A percentile compares a stretch with the other conserved stretches of the same genome.
Conservation (phyloP, 2,797 vertebrate genomes). For the Pipistrellus kuhlii region DNA sequence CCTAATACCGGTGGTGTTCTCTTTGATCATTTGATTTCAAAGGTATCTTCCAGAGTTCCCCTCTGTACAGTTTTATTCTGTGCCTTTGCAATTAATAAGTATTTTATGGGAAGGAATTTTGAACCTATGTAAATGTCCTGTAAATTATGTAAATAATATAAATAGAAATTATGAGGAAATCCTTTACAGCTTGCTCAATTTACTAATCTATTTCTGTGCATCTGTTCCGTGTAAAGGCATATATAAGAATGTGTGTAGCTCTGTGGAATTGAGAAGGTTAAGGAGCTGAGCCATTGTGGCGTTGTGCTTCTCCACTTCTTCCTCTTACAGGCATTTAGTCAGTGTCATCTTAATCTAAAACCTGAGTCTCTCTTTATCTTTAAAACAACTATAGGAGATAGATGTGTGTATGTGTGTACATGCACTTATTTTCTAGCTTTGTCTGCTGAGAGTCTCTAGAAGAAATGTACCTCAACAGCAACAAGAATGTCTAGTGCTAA, state of each 20-base stretch:
- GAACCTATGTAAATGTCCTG: not conserved
- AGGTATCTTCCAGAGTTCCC: not conserved
- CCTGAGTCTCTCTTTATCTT: not conserved
- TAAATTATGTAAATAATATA: not conserved
- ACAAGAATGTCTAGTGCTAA: not conserved
- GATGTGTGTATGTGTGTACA: not conserved
- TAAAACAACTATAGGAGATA: not conserved
- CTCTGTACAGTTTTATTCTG: not conserved
- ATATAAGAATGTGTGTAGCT: not conserved
- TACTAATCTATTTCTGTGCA: not conserved
- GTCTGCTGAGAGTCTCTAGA: not conserved
- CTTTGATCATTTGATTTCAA: slow-evolving; percentile 23
- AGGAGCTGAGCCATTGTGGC: not conserved
- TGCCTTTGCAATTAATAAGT: not conserved
- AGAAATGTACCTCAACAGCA: not conserved
- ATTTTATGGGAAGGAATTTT: slow-evolving; percentile 1
- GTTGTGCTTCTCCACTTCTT: not conserved
- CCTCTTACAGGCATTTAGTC: slow-evolving; percentile 11
- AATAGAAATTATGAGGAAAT: not conserved
- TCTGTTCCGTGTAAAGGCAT: not conserved
- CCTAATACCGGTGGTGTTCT: not conserved
- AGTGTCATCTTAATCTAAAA: not conserved
- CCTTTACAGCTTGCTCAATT: not conserved
- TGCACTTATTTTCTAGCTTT: not conserved
- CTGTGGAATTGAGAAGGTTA: not conserved